Evolutionary conservation across 2,888 invertebrate genomes (phyloP), one percentile per base, ranked within the genome.

Genomic region (Acholoe squamosa): DNA sequence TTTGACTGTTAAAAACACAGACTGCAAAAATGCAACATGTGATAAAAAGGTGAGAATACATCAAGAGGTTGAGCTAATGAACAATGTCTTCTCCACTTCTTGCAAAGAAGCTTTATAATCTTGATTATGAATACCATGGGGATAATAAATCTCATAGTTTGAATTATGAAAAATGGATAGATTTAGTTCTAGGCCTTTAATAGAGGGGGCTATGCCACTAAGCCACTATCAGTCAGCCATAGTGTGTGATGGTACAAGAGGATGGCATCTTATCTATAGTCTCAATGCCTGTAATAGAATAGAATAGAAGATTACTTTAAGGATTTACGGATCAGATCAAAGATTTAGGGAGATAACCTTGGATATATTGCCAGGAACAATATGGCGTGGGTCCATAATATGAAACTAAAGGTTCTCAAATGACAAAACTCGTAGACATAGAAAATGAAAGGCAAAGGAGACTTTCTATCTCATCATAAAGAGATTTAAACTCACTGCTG

Each of bases 291-390:
- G n/a, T n/a, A n/a, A n/a, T n/a, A n/a, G n/a, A 71, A 28, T 7
- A 25, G n/a, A 28, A 28, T 28, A 25, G 71, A 28, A 71, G 71
- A 71, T 71, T 71, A 71, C 28, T 14, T 14, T 0, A 16, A 28
- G 71, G 71, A 71, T 71, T 71, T 71, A 71, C 28, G 31, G 71
- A 7, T 71, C n/a, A n/a, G n/a, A n/a, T n/a, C n/a, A n/a, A n/a
- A n/a, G n/a, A n/a, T n/a, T 61, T 61, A 61, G 61, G n/a, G 1
- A 61, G 61, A 14, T n/a, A 61, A 19, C 61, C n/a, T n/a, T 61
- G 19, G 61, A 61, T 1, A 7, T n/a, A 61, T 61, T 61, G 14
- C 61, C 3, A 3, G n/a, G 7, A 19, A 61, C 12, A 61, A 3
- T 61, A 19, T 3, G 14, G 12, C n/a, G n/a, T n/a, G 5, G 12